phyloP scores from a whole-genome alignment of 1,140 invertebrate species.

The Drosophila carrolli region DNA sequence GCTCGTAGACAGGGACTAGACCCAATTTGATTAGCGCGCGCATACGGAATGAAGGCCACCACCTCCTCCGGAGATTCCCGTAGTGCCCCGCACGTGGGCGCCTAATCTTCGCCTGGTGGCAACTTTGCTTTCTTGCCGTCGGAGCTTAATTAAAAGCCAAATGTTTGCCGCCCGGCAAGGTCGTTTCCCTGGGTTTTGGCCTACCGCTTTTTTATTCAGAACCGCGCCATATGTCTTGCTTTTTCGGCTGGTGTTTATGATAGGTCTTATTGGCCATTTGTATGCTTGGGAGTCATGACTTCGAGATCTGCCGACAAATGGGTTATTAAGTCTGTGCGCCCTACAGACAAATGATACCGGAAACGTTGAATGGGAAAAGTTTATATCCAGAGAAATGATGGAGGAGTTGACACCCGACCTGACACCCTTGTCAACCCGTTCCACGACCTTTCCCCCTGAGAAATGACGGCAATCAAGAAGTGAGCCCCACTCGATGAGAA shows the following conservation, averaged over 20 bases:
- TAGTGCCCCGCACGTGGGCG: constrained; percentile 50
- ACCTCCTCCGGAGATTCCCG: constrained; percentile 2
- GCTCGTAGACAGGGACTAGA: constrained; percentile 76
- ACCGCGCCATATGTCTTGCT: constrained; percentile 51
- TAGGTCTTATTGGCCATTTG: constrained; percentile 71
- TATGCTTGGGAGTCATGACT: constrained; percentile 52
- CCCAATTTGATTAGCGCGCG: constrained; percentile 79
- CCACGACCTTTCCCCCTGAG: constrained; percentile 3
- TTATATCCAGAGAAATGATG: constrained; percentile 18
- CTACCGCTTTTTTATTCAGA: constrained; percentile 58
- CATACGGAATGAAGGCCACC: constrained; percentile 67
- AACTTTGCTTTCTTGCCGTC: constrained; percentile 54
- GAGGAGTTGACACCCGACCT: constrained; percentile 25
- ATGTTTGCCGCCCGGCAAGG: constrained; percentile 70
- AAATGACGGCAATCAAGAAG: constrained; percentile 32
- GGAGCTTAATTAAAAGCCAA: constrained; percentile 74
- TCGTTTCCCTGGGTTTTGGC: constrained; percentile 38
- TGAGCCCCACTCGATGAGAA: constrained; percentile 3
- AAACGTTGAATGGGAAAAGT: constrained; percentile 39
- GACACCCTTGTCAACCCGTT: constrained; percentile 23
- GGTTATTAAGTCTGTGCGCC: constrained; percentile 67
- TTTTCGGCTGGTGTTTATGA: constrained; percentile 48
- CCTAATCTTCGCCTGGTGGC: constrained; percentile 68
- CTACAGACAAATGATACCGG: constrained; percentile 46
- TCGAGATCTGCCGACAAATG: constrained; percentile 67